Percentiles rank a stretch among this genome's conserved stretches.
Evolutionary conservation across 2,888 invertebrate species (phyloP).

Genomic region (Cryptophagus acutangulus): DNA sequence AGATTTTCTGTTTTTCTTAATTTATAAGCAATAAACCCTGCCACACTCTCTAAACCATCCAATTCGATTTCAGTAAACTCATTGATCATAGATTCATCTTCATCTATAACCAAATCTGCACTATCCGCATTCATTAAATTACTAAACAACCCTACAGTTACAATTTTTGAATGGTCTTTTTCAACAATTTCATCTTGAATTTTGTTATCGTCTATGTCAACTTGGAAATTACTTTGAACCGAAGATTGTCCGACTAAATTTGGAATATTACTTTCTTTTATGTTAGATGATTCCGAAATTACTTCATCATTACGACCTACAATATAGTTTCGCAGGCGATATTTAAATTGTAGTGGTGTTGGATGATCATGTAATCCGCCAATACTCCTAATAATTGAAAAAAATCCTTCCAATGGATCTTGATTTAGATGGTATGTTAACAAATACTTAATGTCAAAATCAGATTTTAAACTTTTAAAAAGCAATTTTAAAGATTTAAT

Average conservation of each 20-base stretch:
- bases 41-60: conserved; percentile 28
- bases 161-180: neutral
- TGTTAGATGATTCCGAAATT: conserved; percentile 21
- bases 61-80: conserved; percentile 5
- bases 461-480: conserved; percentile 12
- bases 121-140: no score
- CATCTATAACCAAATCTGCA: no score
- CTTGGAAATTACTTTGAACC: neutral
- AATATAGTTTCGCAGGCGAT: conserved; percentile 18
- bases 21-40: conserved; percentile 26
- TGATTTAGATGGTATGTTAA: conserved; percentile 19
- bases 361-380: conserved; percentile 25
- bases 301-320: conserved; percentile 21
- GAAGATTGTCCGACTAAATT: neutral
- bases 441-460: conserved; percentile 18
- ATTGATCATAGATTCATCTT: no score
- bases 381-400: conserved; percentile 21
- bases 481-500: conserved; percentile 15
- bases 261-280: conserved; percentile 7
- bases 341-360: conserved; percentile 23
- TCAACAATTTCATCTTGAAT: neutral
- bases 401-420: conserved; percentile 20
- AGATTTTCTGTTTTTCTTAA: conserved; percentile 20
- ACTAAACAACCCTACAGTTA: no score
- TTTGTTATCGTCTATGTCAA: neutral